Base-by-base conservation (phyloP, 2,888 invertebrate genomes). In the Lasioglossum villosulum region DNA sequence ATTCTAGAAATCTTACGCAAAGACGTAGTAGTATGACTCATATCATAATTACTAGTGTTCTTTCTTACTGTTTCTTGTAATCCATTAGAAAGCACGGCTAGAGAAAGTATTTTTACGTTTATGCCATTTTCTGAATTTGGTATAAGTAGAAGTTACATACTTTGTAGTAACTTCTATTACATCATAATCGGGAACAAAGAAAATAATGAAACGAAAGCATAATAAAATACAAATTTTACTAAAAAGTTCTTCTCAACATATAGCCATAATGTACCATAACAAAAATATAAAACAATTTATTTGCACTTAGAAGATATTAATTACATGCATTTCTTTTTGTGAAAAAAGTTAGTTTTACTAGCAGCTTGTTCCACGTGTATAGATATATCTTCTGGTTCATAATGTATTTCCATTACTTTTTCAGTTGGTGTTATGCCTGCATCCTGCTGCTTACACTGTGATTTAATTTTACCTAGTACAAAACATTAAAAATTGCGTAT, bases 291-390 rank as follows among this genome's bases (percentile, higher is more conserved):
- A 63, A 59, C 16, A 70, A 63, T 52, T 39, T 73, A 74, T 66
- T 82, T 72, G 19, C 37, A 78, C 68, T 73, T 48, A 70, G 37
- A 37, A 52, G n/a, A 3, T 76, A 63, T 8, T 12, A 45, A 37
- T 45, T 78, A 85, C n/a, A 52, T 30, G 27, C 48, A 16, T 27
- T 66, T 80, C 42, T 68, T 48, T 30, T 42, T 59, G 0, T 68
- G 76, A 37, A 89, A 75, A 70, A 82, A 91, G 74, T 88, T 90
- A 5, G 90, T 90, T 86, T 90, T 93, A 45, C 73, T 80, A 12
- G 91, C 90, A 39, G 87, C 85, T 73, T 88, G 87, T 71, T 90
- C 84, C 34, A 92, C 77, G 48, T 92, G 90, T 72, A 92, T 85
- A 19, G 91, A 93, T 66, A 89, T 83, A 78, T 92, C 90, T 73